phyloP scores from a whole-genome alignment of 2,797 vertebrate genomes.

The Xiphophorus birchmanni region DNA sequence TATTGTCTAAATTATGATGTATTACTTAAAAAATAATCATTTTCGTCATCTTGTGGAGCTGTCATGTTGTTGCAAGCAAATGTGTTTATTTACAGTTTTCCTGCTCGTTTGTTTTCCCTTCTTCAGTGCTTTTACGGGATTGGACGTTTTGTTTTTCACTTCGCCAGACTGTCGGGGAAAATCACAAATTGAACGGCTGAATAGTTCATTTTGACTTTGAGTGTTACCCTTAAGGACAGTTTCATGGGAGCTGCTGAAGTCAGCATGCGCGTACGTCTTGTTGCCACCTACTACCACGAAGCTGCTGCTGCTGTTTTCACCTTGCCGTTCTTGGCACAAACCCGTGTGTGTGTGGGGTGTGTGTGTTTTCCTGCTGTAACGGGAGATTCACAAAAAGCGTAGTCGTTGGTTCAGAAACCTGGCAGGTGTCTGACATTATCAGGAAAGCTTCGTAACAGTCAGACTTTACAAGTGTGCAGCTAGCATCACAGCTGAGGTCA shows the following conservation, averaged over 20 bases:
- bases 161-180: slow-evolving; percentile 9
- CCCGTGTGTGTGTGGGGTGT: neutral
- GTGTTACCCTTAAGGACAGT: slow-evolving; percentile 17
- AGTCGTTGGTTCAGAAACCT: neutral
- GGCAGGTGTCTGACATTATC: neutral
- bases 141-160: neutral
- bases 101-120: neutral
- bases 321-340: neutral
- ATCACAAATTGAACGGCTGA: slow-evolving; percentile 14
- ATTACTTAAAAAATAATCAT: no score
- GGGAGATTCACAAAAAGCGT: neutral
- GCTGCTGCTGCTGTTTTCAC: slow-evolving; percentile 2
- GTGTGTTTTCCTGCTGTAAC: neutral
- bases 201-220: slow-evolving; percentile 1
- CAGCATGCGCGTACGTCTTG: slow-evolving; percentile 8
- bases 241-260: slow-evolving; percentile 9
- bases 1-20: neutral
- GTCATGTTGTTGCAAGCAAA: neutral
- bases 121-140: neutral
- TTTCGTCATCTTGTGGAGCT: neutral
- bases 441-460: neutral
- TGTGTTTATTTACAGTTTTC: neutral
- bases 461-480: neutral
- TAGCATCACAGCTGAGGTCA: neutral
- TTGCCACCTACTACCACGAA: neutral